Evolutionary conservation across 1,140 invertebrate species (phyloP).

Genomic region (Phymastichus coffea): DNA sequence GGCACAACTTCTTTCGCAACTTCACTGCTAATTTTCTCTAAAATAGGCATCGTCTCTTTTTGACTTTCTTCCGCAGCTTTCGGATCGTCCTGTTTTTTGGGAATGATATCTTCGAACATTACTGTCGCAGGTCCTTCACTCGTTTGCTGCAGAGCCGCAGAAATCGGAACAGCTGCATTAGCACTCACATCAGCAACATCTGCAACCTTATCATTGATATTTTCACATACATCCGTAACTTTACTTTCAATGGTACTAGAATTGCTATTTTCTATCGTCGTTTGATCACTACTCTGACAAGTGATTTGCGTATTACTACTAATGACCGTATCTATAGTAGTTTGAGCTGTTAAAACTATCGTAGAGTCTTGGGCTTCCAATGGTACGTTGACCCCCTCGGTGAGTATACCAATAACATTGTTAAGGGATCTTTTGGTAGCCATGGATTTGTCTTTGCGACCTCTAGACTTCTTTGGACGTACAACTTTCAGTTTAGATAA

Average conservation of each 20-base stretch:
- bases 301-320: constrained; percentile 25
- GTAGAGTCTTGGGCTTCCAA: constrained; percentile 47
- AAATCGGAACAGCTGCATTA: neutral
- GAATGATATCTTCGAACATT: neutral
- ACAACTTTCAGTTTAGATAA: constrained; percentile 44
- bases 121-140: neutral
- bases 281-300: constrained; percentile 32
- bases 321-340: constrained; percentile 31
- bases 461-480: constrained; percentile 47
- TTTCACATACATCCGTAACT: neutral
- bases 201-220: neutral
- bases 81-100: neutral
- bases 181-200: neutral
- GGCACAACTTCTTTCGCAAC: neutral
- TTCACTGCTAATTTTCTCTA: constrained; percentile 3
- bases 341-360: constrained; percentile 48
- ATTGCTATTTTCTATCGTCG: constrained; percentile 1
- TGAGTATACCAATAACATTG: constrained; percentile 53
- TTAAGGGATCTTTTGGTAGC: constrained; percentile 44
- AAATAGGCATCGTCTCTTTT: neutral
- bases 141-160: neutral
- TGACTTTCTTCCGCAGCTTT: neutral
- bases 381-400: constrained; percentile 52
- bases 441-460: constrained; percentile 37
- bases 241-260: neutral